A percentile compares a stretch with the other conserved stretches of the same genome.
Evolutionary conservation across 2,888 invertebrate species (phyloP).

Genomic region (Smittia aterrima): DNA sequence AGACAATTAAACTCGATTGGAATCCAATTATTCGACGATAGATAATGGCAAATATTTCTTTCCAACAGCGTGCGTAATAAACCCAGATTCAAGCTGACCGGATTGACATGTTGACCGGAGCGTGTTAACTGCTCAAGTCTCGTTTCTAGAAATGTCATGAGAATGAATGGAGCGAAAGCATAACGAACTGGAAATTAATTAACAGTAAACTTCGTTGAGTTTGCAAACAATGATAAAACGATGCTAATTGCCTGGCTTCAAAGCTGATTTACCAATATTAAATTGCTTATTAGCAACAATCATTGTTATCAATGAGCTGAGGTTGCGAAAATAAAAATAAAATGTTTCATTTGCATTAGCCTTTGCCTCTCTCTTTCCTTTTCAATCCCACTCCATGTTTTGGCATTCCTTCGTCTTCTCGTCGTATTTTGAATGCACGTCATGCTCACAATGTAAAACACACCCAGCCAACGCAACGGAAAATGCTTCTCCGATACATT

Average conservation of each 20-base stretch:
- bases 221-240: neutral
- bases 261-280: slow-evolving; percentile 1
- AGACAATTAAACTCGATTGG: neutral
- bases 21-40: slow-evolving; percentile 26
- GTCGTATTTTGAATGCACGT: slow-evolving; percentile 8
- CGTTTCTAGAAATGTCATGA: neutral
- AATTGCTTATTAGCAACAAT: slow-evolving; percentile 3
- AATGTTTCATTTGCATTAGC: slow-evolving; percentile 25
- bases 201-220: neutral
- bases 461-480: slow-evolving; percentile 29
- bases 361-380: neutral
- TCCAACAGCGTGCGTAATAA: slow-evolving; percentile 21
- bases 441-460: slow-evolving; percentile 29
- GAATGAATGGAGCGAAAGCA: neutral
- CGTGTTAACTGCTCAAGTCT: neutral
- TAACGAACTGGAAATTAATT: slow-evolving; percentile 13
- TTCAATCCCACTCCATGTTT: neutral
- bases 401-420: too few species aligned
- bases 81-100: slow-evolving; percentile 19
- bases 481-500: slow-evolving; percentile 10
- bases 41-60: slow-evolving; percentile 23
- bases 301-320: neutral
- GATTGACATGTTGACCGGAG: slow-evolving; percentile 15
- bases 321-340: neutral
- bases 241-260: neutral